Evolutionary conservation across 1,140 invertebrate species (phyloP), one percentile per base, ranked within the genome.

Genomic region (Pantala flavescens): DNA sequence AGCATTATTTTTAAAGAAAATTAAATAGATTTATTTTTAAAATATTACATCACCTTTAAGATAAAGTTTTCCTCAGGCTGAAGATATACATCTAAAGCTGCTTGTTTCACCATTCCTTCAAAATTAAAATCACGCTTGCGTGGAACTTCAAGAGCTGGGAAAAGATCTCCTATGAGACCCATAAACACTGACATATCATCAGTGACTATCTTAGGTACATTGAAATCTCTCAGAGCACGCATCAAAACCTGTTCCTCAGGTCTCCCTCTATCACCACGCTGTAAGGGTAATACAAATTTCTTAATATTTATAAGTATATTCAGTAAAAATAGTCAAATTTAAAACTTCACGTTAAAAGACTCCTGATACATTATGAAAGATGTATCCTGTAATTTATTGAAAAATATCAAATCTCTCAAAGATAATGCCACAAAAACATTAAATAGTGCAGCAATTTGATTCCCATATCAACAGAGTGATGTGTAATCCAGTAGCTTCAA

Each of bases 21-120:
- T 23, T 72, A 12, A 23, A 72, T 23, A 72, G 24, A 21, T 72
- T 72, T 12, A 21, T 12, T 12, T 12, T 12, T 12, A 12, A 42
- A 21, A 71, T 23, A 71, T 2, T 36, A 5, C 19, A 71, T 63
- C 78, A 89, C 89, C 84, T 92, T 92, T 74, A 92, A 83, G 79
- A 96, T 89, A 80, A 97, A 98, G 75, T 90, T 91, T 77, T 96
- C 93, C 81, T 97, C 95, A 0, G 95, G 93, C 82, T 97, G 95
- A 12, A 98, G 84, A 79, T 92, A 93, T 78, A 96, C 85, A 79
- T 96, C 93, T 12, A 91, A 75, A 2, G 93, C 89, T 2, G 93
- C 93, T 70, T 89, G 86, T 78, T 89, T 88, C 55, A 95, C 88
- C 43, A 87, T 84, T 78, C 90, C 89, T 81, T 98, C 96, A 84